These are phyloP conservation scores for Stenotaenia linearis DNA, from an alignment of 2,888 invertebrate species.

Conservation along the genomic window DNA sequence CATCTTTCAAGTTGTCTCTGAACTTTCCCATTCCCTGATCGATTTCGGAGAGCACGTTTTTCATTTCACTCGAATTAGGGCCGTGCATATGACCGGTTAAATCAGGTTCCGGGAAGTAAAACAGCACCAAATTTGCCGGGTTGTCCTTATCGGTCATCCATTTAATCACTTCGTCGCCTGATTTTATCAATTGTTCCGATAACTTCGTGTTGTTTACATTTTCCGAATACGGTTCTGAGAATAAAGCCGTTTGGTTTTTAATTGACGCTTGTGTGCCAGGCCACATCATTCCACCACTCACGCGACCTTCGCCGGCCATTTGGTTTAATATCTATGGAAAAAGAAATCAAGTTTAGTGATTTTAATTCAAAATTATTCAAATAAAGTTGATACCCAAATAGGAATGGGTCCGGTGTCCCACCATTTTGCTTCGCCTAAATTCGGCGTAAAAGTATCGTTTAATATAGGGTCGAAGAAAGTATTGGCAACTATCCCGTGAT, in stretches of 20 bases:
- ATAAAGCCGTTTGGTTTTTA: conserved; percentile 47
- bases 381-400: conserved; percentile 30
- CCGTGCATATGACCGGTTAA: conserved; percentile 56
- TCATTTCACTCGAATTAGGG: conserved; percentile 50
- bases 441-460: conserved; percentile 40
- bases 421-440: conserved; percentile 36
- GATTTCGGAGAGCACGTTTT: conserved; percentile 37
- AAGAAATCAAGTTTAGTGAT: neutral
- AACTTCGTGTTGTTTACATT: conserved; percentile 45
- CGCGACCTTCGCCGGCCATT: neutral
- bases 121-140: conserved; percentile 62
- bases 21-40: conserved; percentile 56
- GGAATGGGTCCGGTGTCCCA: conserved; percentile 35
- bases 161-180: conserved; percentile 54
- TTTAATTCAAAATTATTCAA: neutral
- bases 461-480: conserved; percentile 44
- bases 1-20: conserved; percentile 52
- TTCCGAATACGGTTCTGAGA: conserved; percentile 38
- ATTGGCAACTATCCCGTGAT: conserved; percentile 47
- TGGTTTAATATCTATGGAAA: conserved; percentile 33
- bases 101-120: conserved; percentile 69
- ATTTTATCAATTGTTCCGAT: conserved; percentile 54
- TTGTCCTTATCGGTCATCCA: conserved; percentile 56
- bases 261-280: conserved; percentile 58
- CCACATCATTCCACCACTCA: conserved; percentile 65